Base-by-base conservation (phyloP, 2,113 vertebrate species). In the Anguilla rostrata region DNA sequence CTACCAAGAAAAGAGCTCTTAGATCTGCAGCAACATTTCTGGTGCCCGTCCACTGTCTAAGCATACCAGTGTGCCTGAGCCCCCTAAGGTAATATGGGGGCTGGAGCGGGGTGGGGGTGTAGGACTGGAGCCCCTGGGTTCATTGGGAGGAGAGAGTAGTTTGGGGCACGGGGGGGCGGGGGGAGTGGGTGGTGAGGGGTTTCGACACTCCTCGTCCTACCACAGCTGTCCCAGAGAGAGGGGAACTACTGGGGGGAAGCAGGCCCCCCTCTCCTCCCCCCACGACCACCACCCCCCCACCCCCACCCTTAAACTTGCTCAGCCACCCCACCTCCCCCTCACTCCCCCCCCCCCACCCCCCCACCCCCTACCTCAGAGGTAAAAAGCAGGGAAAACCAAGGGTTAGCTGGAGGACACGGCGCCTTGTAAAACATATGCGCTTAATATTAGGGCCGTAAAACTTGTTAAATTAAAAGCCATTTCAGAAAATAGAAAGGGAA, bases 401-500 rank as follows among this genome's bases (percentile, higher is more conserved):
- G 97, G 97, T 98, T 96, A 98, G 93, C 95, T 95, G 95, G 96
- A 97, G 97, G 97, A 98, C 97, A 97, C 92, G 89, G 89, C 94
- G 96, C 96, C 97, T 97, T 98, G 97, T 98, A 97, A 97, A 99
- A 98, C 98, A 98, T 96, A 97, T 98, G 97, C 97, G 97, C 96
- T 97, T 97, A 97, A 98, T 99, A 98, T 97, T 96, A 96, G 93
- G 94, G 96, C 94, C 96, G 96, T 98, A 98, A 98, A 98, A 97
- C 97, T 97, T 98, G 97, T 96, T 97, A 97, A 99, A 98, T 98
- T 97, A 97, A 98, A 97, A 97, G 96, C 94, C 95, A 96, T 96
- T 97, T 97, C 97, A 96, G 96, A 98, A 98, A 98, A 97, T 96
- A 97, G 96, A 96, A 96, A 95, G 95, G 95, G 91, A 94, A 94